Percentiles rank a stretch among this genome's conserved stretches.
These are phyloP conservation scores for Sporophila hypoxantha DNA, from an alignment of 2,113 vertebrate species.

Conservation along the genomic window DNA sequence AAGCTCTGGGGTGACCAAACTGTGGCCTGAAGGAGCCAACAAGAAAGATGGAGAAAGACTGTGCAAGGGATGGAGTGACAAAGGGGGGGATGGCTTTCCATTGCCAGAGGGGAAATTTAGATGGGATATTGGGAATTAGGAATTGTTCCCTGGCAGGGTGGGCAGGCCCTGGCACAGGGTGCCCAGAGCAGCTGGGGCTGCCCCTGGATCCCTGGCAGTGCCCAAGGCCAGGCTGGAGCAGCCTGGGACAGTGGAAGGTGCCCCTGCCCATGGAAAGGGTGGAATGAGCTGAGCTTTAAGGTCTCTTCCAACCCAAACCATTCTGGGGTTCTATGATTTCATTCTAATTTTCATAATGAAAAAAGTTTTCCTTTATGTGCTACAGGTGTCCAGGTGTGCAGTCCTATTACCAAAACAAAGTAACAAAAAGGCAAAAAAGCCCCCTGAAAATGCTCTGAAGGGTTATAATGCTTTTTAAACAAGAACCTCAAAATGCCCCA, in stretches of 20 bases:
- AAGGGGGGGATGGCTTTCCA: neutral
- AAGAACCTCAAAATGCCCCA: neutral
- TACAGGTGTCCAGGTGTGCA: neutral
- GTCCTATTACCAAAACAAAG: no score
- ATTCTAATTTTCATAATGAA: neutral
- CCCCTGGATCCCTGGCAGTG: neutral
- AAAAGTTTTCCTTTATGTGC: neutral
- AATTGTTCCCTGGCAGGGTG: neutral
- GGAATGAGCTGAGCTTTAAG: accelerated
- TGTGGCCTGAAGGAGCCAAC: neutral
- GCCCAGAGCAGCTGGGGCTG: neutral
- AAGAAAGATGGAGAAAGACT: no score
- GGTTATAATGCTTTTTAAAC: neutral
- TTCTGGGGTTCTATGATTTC: neutral
- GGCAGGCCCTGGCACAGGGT: neutral
- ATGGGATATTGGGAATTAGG: neutral
- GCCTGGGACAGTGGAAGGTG: neutral
- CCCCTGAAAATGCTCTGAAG: neutral
- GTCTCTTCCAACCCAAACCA: neutral
- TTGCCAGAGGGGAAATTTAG: neutral
- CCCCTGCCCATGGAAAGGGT: neutral
- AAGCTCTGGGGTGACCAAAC: accelerated
- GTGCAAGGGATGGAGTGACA: neutral
- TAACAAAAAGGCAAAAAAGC: accelerated
- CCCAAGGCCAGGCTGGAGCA: neutral